A percentile compares a stretch with the other conserved stretches of the same genome.
Conservation (phyloP, 2,888 invertebrate species). For the Polia nebulosa region DNA sequence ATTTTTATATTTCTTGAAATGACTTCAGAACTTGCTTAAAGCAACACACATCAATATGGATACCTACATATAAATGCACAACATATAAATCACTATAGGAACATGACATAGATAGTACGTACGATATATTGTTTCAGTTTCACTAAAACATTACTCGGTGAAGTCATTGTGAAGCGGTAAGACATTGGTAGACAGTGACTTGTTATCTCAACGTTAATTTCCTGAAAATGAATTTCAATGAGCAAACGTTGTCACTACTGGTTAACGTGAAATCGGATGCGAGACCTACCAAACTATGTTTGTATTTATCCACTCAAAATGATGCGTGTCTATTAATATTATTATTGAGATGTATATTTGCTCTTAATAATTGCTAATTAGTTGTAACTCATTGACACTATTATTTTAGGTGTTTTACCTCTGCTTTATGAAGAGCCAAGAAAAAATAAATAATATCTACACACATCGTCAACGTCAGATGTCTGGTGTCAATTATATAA, state of each 20-base stretch:
- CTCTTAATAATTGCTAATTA: no score
- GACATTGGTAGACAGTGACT: slow-evolving; percentile 70
- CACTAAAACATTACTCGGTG: slow-evolving; percentile 20
- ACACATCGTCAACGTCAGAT: no score
- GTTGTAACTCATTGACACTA: no score
- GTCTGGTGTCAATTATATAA: no score
- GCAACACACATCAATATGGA: background rate
- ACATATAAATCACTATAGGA: background rate
- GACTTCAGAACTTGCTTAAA: background rate
- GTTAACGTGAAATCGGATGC: slow-evolving; percentile 69
- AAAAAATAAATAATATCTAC: no score
- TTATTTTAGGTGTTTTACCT: no score
- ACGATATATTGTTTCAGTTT: slow-evolving; percentile 12
- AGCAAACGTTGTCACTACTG: slow-evolving; percentile 71
- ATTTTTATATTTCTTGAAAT: no score
- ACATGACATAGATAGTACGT: background rate
- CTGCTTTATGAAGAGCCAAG: no score
- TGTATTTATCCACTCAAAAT: slow-evolving; percentile 15
- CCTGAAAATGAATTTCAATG: slow-evolving; percentile 78
- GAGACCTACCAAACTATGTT: slow-evolving; percentile 61
- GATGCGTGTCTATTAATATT: slow-evolving; percentile 14
- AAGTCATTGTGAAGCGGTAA: slow-evolving; percentile 53
- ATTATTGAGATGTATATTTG: background rate
- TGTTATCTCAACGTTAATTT: slow-evolving; percentile 83
- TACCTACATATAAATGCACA: background rate